Percentiles rank a stretch among this genome's conserved stretches.
These are phyloP conservation scores for Dicrostonyx torquatus DNA, from an alignment of 2,797 vertebrate species.

Conservation along the genomic window DNA sequence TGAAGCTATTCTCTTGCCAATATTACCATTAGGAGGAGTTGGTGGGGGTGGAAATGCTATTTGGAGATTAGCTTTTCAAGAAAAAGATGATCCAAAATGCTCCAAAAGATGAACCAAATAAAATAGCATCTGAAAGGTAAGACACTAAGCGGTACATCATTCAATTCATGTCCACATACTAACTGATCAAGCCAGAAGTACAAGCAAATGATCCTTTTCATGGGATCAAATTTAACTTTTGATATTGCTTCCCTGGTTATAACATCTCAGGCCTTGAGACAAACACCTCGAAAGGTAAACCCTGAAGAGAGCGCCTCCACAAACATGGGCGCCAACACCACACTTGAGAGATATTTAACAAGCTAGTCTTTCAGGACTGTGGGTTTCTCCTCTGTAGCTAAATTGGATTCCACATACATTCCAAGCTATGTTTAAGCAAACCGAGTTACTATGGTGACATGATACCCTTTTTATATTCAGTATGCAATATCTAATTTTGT, in stretches of 20 bases:
- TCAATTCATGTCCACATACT: neutral
- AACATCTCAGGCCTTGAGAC: constrained; percentile 24
- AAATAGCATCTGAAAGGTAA: constrained; percentile 58
- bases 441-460: constrained; percentile 82
- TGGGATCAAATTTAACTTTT: constrained; percentile 16
- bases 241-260: constrained; percentile 12
- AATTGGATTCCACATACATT: constrained; percentile 37
- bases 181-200: neutral
- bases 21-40: constrained; percentile 71
- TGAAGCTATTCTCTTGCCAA: constrained; percentile 73
- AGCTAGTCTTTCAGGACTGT: constrained; percentile 42
- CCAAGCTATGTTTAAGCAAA: constrained; percentile 75
- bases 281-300: neutral
- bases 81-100: constrained; percentile 64
- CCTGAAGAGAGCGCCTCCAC: neutral
- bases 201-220: constrained; percentile 26
- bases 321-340: constrained; percentile 35
- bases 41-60: constrained; percentile 67
- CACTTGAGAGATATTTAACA: constrained; percentile 38
- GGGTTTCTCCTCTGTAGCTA: neutral
- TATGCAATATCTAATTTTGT: constrained; percentile 70
- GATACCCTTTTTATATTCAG: constrained; percentile 69
- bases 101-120: constrained; percentile 37
- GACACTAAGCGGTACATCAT: neutral
- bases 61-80: constrained; percentile 71